These are phyloP conservation scores for Vulpes vulpes DNA, from an alignment of 2,113 vertebrate genomes.

Conservation along the genomic window DNA sequence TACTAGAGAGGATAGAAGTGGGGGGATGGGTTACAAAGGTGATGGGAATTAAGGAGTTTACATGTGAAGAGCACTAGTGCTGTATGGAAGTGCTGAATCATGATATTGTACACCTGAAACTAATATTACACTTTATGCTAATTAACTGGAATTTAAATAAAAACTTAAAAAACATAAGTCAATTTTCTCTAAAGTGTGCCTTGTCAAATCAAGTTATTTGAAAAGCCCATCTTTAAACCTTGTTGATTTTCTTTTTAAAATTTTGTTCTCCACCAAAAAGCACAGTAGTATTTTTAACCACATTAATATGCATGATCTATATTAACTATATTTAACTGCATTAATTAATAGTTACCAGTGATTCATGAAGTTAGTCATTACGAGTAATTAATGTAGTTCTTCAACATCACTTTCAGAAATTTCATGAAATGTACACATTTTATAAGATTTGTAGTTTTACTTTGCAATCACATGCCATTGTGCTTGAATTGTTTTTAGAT, in stretches of 20 bases:
- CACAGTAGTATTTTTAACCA: background rate
- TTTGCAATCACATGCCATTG: background rate
- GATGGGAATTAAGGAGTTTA: background rate
- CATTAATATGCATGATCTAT: constrained; percentile 40
- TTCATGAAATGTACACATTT: constrained; percentile 22
- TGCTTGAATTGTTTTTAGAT: background rate
- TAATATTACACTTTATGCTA: background rate
- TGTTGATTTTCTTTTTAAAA: constrained; percentile 2
- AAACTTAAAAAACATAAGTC: background rate
- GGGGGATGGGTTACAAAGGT: background rate
- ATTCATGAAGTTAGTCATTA: constrained; percentile 32
- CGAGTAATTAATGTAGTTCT: background rate
- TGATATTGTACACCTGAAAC: background rate
- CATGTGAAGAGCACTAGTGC: background rate
- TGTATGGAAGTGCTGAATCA: background rate
- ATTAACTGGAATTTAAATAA: background rate
- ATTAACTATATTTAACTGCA: constrained; percentile 52
- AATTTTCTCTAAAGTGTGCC: background rate
- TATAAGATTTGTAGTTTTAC: background rate
- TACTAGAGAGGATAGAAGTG: background rate
- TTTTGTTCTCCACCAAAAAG: background rate
- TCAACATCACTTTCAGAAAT: constrained; percentile 22
- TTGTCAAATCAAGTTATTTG: background rate
- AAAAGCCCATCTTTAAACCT: background rate
- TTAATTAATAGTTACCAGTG: constrained; percentile 36